phyloP scores from a whole-genome alignment of 2,888 invertebrate genomes.

The Alviniconcha strummeri region DNA sequence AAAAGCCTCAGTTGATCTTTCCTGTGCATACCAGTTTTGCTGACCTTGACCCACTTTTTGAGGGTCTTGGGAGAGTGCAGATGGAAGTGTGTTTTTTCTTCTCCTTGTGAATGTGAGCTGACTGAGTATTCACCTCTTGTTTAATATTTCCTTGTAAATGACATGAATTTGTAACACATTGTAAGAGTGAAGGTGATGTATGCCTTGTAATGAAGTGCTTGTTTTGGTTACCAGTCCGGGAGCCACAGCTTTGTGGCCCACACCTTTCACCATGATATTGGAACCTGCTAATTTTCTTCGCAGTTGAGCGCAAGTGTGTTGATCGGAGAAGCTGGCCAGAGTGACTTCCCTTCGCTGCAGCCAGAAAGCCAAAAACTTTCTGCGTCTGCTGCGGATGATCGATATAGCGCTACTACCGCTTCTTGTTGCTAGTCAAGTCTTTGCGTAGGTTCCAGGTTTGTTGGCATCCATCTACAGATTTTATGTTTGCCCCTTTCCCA shows the following conservation, averaged over 20 bases:
- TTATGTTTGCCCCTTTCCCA: background rate
- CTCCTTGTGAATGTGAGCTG: too few relatives aligned
- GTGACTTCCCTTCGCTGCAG: conserved; percentile 32
- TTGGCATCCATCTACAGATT: conserved; percentile 29
- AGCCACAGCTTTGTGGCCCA: background rate
- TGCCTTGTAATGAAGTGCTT: background rate
- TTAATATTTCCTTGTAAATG: too few relatives aligned
- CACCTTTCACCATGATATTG: conserved; percentile 29
- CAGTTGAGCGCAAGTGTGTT: conserved; percentile 24
- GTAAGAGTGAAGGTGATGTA: too few relatives aligned
- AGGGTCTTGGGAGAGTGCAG: too few relatives aligned
- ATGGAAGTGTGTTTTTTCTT: too few relatives aligned
- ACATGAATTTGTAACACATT: too few relatives aligned
- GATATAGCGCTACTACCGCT: background rate
- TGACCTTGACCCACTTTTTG: too few relatives aligned
- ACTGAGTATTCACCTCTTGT: too few relatives aligned
- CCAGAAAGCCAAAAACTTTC: conserved; percentile 46
- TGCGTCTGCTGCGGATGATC: conserved; percentile 37
- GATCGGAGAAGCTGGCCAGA: conserved; percentile 13
- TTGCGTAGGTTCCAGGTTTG: conserved; percentile 31
- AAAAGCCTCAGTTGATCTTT: too few relatives aligned
- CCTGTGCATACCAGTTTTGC: too few relatives aligned
- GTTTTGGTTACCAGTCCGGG: too few relatives aligned
- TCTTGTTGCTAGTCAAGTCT: conserved; percentile 28
- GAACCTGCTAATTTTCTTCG: conserved; percentile 35